A percentile compares a stretch with the other conserved stretches of the same genome.
Evolutionary conservation across 2,797 vertebrate genomes (phyloP).

Genomic region (Hippocampus kuda): DNA sequence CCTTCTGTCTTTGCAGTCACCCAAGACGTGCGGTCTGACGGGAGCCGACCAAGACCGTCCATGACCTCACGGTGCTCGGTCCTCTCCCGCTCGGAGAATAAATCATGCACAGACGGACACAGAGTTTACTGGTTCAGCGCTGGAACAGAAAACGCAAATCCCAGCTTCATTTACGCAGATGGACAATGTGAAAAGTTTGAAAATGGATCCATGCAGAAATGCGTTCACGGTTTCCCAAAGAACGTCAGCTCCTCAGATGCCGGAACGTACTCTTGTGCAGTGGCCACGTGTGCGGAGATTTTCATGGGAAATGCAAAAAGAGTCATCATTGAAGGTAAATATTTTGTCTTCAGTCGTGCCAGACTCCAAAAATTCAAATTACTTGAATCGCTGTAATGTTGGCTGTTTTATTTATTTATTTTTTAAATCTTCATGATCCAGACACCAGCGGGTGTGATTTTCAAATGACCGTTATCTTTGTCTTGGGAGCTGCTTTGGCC

Average conservation of each 20-base stretch:
- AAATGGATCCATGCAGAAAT: slow-evolving; percentile 13
- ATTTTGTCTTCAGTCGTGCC: background rate
- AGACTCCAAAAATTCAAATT: too few species aligned
- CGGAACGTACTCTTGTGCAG: slow-evolving; percentile 42
- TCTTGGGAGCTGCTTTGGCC: background rate
- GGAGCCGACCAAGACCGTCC: slow-evolving; percentile 3
- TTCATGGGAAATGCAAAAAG: slow-evolving; percentile 32
- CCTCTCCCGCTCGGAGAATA: background rate
- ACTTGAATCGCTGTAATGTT: too few species aligned
- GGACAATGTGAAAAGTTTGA: slow-evolving; percentile 8
- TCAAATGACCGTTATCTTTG: background rate
- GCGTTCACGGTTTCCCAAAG: slow-evolving; percentile 22
- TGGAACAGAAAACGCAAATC: slow-evolving; percentile 2
- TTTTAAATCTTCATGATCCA: background rate
- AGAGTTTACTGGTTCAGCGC: slow-evolving; percentile 21
- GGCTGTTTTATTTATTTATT: background rate
- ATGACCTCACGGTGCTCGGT: slow-evolving; percentile 35
- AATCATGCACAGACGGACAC: slow-evolving; percentile 3
- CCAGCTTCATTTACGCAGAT: slow-evolving; percentile 17
- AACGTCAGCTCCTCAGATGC: slow-evolving; percentile 22
- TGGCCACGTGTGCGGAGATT: slow-evolving; percentile 39
- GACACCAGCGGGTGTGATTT: background rate
- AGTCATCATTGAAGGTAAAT: slow-evolving; percentile 23
- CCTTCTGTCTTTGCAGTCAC: background rate
- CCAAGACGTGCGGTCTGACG: background rate